Percentiles rank a stretch among this genome's conserved stretches.
Evolutionary conservation across 2,113 vertebrate species (phyloP).

Genomic region (Siphamia tubifer): DNA sequence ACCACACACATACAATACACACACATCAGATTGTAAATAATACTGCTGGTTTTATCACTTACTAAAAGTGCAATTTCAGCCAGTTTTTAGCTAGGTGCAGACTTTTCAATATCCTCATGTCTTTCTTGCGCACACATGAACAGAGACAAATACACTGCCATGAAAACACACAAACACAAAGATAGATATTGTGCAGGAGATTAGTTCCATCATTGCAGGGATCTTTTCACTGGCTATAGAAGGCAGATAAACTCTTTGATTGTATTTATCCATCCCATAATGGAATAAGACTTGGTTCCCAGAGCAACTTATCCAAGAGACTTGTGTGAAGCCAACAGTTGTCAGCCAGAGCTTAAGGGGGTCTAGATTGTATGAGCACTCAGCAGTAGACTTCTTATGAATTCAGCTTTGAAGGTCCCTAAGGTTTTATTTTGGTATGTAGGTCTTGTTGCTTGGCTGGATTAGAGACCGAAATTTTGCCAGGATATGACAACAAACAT

Average conservation of each 20-base stretch:
- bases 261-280: constrained; percentile 75
- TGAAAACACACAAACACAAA: constrained; percentile 16
- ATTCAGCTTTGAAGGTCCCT: constrained; percentile 54
- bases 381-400: constrained; percentile 66
- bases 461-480: constrained; percentile 36
- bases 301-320: constrained; percentile 61
- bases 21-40: constrained; percentile 24
- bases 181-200: constrained; percentile 60
- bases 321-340: constrained; percentile 50
- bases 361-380: constrained; percentile 52
- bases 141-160: constrained; percentile 9
- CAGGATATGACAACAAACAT: constrained; percentile 4
- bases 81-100: constrained; percentile 42
- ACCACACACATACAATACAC: not conserved
- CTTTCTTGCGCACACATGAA: constrained; percentile 31
- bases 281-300: constrained; percentile 67
- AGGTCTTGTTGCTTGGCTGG: constrained; percentile 45
- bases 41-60: constrained; percentile 44
- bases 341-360: constrained; percentile 58
- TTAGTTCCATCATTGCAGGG: constrained; percentile 62
- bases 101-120: constrained; percentile 55
- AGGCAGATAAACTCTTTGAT: constrained; percentile 75
- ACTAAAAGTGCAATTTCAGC: constrained; percentile 62
- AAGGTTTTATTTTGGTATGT: constrained; percentile 15
- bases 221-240: constrained; percentile 69